These are phyloP conservation scores for Meda fulgida DNA, from an alignment of 2,797 vertebrate species.

Conservation along the genomic window DNA sequence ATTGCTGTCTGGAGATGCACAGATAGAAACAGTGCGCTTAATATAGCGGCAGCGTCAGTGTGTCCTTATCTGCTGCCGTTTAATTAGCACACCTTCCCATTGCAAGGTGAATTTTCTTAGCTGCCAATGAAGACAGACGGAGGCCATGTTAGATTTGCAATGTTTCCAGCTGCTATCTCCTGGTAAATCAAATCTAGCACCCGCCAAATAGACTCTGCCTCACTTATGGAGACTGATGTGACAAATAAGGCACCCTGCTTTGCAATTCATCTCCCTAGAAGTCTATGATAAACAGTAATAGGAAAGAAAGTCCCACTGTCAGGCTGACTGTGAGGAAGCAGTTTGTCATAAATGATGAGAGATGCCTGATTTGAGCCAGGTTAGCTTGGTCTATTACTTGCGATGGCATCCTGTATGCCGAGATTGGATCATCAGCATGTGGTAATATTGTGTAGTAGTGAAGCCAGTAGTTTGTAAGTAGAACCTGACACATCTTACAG, in stretches of 20 bases:
- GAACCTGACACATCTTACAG: not conserved
- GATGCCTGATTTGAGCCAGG: conserved; percentile 48
- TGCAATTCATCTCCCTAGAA: conserved; percentile 69
- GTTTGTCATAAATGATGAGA: conserved; percentile 68
- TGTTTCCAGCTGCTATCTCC: conserved; percentile 48
- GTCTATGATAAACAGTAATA: conserved; percentile 70
- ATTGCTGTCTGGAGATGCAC: conserved; percentile 67
- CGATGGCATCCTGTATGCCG: not conserved
- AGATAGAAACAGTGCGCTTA: conserved; percentile 70
- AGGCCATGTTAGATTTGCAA: conserved; percentile 35
- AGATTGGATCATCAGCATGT: not conserved
- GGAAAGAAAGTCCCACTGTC: conserved; percentile 64
- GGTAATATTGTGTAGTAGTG: not conserved
- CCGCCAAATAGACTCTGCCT: conserved; percentile 61
- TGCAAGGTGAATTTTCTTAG: conserved; percentile 51
- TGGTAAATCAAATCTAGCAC: conserved; percentile 58
- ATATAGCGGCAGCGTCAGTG: conserved; percentile 60
- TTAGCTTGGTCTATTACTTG: conserved; percentile 26
- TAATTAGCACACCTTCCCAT: conserved; percentile 70
- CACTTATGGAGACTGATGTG: conserved; percentile 64
- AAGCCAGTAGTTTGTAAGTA: not conserved
- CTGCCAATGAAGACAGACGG: conserved; percentile 37
- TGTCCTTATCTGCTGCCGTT: conserved; percentile 66
- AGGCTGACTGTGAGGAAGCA: conserved; percentile 56
- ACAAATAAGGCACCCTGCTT: conserved; percentile 69